Base-by-base conservation (phyloP, 2,113 vertebrate species). In the Oreotrochilus melanogaster region DNA sequence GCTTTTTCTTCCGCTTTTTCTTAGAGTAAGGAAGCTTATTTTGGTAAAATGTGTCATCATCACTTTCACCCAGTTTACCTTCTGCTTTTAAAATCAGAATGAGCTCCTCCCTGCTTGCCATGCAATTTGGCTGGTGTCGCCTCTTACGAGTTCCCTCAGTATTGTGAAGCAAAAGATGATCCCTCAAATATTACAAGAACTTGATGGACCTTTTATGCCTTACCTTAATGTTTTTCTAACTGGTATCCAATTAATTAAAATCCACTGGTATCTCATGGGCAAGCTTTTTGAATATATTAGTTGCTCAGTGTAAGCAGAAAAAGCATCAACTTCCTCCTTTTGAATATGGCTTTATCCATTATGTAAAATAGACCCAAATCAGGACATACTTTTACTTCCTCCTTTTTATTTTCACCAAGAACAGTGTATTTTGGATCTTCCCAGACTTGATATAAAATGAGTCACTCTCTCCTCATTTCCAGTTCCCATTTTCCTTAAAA, bases 11-110 rank as follows among this genome's bases (percentile, higher is more conserved):
- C 67, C 62, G 83, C 64, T 74, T 96, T 86, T 50, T 70, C 8
- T 7, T 58, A 61, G 23, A 70, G 62, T 17, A 61, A 50, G 69
- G 79, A 88, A 93, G 47, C 54, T 42, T 90, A 1, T 83, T 94
- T 95, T 93, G 47, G 71, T 90, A 53, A 89, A 92, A 73, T 33
- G 33, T 80, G 47, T 86, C 82, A 73, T 73, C 11, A 93, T 83
- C 72, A 67, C 86, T 95, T 97, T 95, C 92, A 76, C 47, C 65
- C 75, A 14, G 50, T 90, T 86, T 92, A 78, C 42, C 24, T 90
- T 94, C 75, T 65, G 42, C 71, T 33, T 86, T 79, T 90, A 69
- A 86, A 80, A 70, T 73, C 28, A 62, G 62, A 83, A 39, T 54
- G 18, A 83, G 22, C 15, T 92, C 21, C 28, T 92, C 33, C 74